phyloP scores from a whole-genome alignment of 2,113 vertebrate genomes.

The Brienomyrus longianalis region DNA sequence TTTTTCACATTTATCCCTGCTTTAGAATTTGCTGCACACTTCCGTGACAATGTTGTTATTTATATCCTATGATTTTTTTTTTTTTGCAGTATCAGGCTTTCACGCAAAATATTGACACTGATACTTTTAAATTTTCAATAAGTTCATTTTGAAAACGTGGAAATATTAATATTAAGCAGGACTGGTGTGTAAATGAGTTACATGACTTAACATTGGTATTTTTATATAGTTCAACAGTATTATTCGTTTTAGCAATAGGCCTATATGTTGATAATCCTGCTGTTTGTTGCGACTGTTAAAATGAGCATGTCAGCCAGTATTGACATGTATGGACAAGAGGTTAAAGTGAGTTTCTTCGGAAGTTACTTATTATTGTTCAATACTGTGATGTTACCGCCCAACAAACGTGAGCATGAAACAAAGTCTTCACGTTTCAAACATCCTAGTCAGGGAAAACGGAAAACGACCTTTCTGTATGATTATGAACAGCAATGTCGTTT shows the following conservation, averaged over 20 bases:
- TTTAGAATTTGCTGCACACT: neutral
- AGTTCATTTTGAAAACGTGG: neutral
- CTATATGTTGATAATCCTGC: neutral
- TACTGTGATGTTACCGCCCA: neutral
- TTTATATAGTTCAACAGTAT: neutral
- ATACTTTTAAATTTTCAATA: neutral
- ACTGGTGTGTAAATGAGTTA: neutral
- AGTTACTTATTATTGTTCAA: neutral
- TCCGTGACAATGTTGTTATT: neutral
- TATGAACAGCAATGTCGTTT: neutral
- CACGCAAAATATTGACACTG: neutral
- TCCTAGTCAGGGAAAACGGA: neutral
- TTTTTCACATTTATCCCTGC: neutral
- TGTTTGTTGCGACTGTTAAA: neutral
- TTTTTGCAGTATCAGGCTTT: neutral
- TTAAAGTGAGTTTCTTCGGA: neutral
- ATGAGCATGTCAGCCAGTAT: neutral
- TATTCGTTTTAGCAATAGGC: neutral
- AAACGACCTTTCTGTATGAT: neutral
- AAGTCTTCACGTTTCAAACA: neutral
- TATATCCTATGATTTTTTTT: neutral
- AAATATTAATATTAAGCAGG: neutral
- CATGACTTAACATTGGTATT: neutral
- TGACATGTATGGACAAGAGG: neutral
- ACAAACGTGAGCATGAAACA: neutral